Evolutionary conservation across 2,888 invertebrate species (phyloP).

Genomic region (Pristionchus exspectatus): DNA sequence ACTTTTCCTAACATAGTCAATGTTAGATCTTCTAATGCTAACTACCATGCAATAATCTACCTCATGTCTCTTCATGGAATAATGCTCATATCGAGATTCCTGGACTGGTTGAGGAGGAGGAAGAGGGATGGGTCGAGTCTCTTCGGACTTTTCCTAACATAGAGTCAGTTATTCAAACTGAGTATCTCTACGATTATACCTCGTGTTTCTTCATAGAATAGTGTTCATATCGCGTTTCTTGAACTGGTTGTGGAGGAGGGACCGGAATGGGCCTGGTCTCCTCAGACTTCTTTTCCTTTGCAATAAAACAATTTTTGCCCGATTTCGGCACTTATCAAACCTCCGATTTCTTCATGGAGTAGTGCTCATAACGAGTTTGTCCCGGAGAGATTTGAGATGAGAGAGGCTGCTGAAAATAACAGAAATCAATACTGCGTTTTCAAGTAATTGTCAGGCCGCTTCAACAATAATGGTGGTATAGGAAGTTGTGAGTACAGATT

Average conservation of each 20-base stretch:
- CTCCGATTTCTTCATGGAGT: constrained; percentile 36
- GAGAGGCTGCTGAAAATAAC: constrained; percentile 22
- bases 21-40: neutral
- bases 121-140: constrained; percentile 18
- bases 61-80: constrained; percentile 36
- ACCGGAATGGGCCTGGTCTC: neutral
- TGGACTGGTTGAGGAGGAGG: constrained; percentile 40
- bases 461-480: too few relatives aligned
- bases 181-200: neutral
- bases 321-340: neutral
- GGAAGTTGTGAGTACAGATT: too few relatives aligned
- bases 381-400: constrained; percentile 26
- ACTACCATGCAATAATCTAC: constrained; percentile 1
- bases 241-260: constrained; percentile 18
- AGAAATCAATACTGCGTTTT: neutral
- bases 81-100: constrained; percentile 31
- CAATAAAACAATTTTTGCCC: neutral
- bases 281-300: neutral
- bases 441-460: too few relatives aligned
- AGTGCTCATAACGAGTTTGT: constrained; percentile 51
- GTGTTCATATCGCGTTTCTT: constrained; percentile 49
- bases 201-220: constrained; percentile 46
- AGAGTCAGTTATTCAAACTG: neutral
- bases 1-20: constrained; percentile 15
- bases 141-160: constrained; percentile 35